Base-by-base conservation (phyloP, 1,140 invertebrate genomes). In the Pomacea maculata region DNA sequence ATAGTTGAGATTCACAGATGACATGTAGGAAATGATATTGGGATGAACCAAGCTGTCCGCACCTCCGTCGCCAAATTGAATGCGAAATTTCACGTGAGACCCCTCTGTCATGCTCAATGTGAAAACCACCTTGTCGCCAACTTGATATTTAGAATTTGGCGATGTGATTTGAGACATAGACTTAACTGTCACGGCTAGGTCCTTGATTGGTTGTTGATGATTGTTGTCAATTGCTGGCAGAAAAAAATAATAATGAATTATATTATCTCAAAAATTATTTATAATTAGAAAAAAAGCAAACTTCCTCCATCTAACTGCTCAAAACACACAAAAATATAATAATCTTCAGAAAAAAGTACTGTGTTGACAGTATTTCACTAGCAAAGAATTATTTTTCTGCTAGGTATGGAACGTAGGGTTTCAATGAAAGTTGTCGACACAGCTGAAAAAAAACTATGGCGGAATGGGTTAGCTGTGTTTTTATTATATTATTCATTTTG, bases 11-110 rank as follows among this genome's bases (percentile, higher is more conserved):
- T 45, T 25, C 19, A 77, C 55, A 17, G 81, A 70, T 17, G 55
- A 65, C 61, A 76, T 67, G 64, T 85, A 87, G 0, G 86, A 80
- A 57, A 87, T 75, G 1, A 79, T 71, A 17, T 83, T 70, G 11
- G 80, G 78, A 65, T 85, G 72, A n/a, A 21, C 64, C 34, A 67
- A 25, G 10, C 5, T 75, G 8, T 72, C 61, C 11, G 55, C 65
- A 57, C 21, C 34, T 12, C 84, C 85, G 68, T 87, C 86, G 21
- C 85, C 85, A 67, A 81, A 87, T 15, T 81, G 45, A 25, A 84
- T 74, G 17, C 57, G 78, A 67, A 83, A 86, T 4, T 74, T 64
- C 25, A 86, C 81, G 67, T 87, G 83, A 45, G 86, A 86, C 1
- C 86, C 86, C 29, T 83, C 78, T 2, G 14, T 61, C n/a, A 85